These are phyloP conservation scores for Rhodophaea formosa DNA, from an alignment of 2,888 invertebrate genomes.

Conservation along the genomic window DNA sequence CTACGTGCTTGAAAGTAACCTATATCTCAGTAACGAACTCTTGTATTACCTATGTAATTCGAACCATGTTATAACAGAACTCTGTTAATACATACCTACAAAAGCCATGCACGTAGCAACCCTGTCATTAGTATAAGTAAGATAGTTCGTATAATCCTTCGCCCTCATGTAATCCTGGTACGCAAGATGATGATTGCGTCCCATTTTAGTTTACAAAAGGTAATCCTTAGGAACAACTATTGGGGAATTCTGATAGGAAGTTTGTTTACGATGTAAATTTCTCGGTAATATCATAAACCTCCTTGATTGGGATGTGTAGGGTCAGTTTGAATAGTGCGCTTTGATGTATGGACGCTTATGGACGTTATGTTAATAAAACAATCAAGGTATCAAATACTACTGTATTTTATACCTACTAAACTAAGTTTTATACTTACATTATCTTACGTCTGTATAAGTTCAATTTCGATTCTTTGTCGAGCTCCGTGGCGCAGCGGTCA, in stretches of 20 bases:
- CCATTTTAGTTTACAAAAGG: constrained; percentile 80
- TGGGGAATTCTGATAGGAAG: constrained; percentile 63
- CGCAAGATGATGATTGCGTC: constrained; percentile 77
- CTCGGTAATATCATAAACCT: constrained; percentile 76
- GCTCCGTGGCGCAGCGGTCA: too few species aligned
- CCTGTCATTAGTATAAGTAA: constrained; percentile 44
- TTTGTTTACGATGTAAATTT: constrained; percentile 80
- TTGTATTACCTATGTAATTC: too few species aligned
- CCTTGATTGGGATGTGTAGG: constrained; percentile 68
- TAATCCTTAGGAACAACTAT: constrained; percentile 78
- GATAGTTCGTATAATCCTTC: constrained; percentile 43
- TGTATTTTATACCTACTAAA: neutral
- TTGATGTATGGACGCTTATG: constrained; percentile 25
- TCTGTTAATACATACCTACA: too few species aligned
- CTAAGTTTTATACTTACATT: neutral
- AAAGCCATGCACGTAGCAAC: neutral
- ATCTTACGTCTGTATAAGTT: too few species aligned
- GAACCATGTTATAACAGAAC: too few species aligned
- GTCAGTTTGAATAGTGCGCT: constrained; percentile 33
- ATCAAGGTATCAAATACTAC: neutral
- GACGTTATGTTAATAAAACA: constrained; percentile 8
- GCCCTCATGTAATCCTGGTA: constrained; percentile 72
- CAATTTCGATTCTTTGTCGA: too few species aligned
- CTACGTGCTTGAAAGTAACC: too few species aligned
- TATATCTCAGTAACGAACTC: too few species aligned